Base-by-base conservation (phyloP, 1,140 invertebrate species). In the Panagrolaimus sp. region DNA sequence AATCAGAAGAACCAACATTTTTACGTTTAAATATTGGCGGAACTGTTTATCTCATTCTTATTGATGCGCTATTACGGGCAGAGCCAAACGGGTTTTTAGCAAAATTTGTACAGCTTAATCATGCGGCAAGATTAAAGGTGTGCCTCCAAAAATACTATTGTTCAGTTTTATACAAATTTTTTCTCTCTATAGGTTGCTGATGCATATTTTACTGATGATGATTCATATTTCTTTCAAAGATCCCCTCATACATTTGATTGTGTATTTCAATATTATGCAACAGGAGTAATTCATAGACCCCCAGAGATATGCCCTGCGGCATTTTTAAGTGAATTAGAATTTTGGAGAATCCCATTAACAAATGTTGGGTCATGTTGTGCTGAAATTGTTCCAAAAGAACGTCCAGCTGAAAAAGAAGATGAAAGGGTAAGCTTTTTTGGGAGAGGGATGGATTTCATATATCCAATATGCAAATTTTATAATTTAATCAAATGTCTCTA, bases 191-290 rank as follows among this genome's bases (percentile, higher is more conserved):
- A 80, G 78, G 78, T 81, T 9, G 73, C 79, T 10, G 80, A 82
- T 71, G 79, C 76, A 7, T 82, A 78, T 68, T 71, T 82, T 32
- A 43, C 24, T 14, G 44, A 71, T 12, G 78, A 80, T 46, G 52
- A 74, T 63, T 47, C 69, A 28, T 82, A 82, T 58, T 82, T 68
- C 62, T 82, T 82, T 63, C 80, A 82, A 74, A 72, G 80, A 45
- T 83, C 80, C 7, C 78, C 80, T 0, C 67, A 64, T 43, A 71
- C 73, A 15, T 82, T 82, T 67, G 81, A 82, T 43, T 68, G 77
- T 7, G 63, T 82, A 15, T 83, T 77, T 69, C 80, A 82, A 70
- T 82, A 79, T 24, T 81, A 81, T 67, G 79, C 80, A 7, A 78
- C 72, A 9, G 81, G 81, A 32, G 81, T 83, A 0, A 67, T 82